These are phyloP conservation scores for Cheilosia vernalis DNA, from an alignment of 2,888 invertebrate species.

Conservation along the genomic window DNA sequence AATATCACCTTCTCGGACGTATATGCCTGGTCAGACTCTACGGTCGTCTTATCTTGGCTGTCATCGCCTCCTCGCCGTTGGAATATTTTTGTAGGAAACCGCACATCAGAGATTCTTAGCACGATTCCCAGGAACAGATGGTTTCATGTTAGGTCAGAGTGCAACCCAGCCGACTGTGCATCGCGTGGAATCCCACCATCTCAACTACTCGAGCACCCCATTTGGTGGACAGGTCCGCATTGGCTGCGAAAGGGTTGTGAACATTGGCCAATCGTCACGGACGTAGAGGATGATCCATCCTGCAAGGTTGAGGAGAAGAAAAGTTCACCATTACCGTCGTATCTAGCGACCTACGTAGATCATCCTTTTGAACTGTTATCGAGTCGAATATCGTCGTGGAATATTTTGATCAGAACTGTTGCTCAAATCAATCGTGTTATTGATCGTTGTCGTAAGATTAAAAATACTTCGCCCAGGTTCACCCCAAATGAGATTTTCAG, in stretches of 20 bases:
- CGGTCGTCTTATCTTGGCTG: neutral
- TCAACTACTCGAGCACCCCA: neutral
- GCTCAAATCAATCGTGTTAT: neutral
- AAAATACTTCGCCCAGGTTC: neutral
- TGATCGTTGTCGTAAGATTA: neutral
- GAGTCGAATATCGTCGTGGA: slow-evolving; percentile 12
- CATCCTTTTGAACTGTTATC: slow-evolving; percentile 7
- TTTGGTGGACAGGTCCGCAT: slow-evolving; percentile 22
- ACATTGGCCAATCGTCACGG: neutral
- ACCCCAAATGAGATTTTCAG: neutral
- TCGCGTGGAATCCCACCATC: slow-evolving; percentile 10
- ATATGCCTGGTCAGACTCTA: slow-evolving; percentile 8
- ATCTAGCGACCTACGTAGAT: neutral
- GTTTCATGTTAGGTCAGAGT: neutral
- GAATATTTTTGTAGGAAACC: slow-evolving; percentile 4
- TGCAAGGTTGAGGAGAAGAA: slow-evolving; percentile 2
- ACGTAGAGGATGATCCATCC: neutral
- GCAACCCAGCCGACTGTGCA: neutral
- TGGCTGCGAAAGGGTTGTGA: neutral
- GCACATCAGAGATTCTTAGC: neutral
- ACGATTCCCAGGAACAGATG: neutral
- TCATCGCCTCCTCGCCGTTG: neutral
- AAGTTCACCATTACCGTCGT: no score
- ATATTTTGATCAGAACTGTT: neutral
- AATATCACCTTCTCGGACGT: slow-evolving; percentile 8